Base-by-base conservation (phyloP, 2,113 vertebrate species). In the Mobula hypostoma region DNA sequence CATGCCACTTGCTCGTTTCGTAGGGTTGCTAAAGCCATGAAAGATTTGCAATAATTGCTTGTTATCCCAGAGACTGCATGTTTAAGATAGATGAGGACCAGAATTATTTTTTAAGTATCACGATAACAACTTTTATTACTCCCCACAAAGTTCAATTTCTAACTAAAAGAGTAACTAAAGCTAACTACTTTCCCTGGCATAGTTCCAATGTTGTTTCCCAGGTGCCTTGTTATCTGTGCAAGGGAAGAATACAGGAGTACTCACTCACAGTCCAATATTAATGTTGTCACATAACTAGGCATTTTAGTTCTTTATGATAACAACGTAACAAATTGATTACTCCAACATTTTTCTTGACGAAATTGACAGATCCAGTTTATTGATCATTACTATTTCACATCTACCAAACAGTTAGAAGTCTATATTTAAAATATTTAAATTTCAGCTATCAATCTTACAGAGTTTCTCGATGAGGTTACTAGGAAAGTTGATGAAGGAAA, bases 101-200 rank as follows among this genome's bases (percentile, higher is more conserved):
- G 90, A 93, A 72, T 72, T 93, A 32, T 70, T 93, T 93, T 93
- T 93, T 93, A 93, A 93, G 90, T 93, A 36, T 74, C 27, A 93
- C 48, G 32, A 74, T 74, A 74, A 36, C 9, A 74, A 63, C 66
- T 72, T 40, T 74, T 74, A 93, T 93, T 56, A 76, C 91, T 56
- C 91, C 48, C 32, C 24, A 56, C 70, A 93, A 72, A 93, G 68
- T 93, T 74, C 61, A 21, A 72, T 93, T 93, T 93, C 36, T 56
- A 93, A 74, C 63, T 74, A 93, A 93, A 74, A 74, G 91, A 93
- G 24, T 29, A 70, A 56, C 29, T 74, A 36, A 21, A 70, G 24
- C 91, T 93, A 93, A 76, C 74, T 72, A 93, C 70, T 74, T 70
- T 74, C 68, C 72, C 14, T 74, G 91, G 70, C 91, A 93, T 24